Evolutionary conservation across 2,113 vertebrate species (phyloP), one percentile per base, ranked within the genome.

Genomic region (Apistogramma diplotaenia): DNA sequence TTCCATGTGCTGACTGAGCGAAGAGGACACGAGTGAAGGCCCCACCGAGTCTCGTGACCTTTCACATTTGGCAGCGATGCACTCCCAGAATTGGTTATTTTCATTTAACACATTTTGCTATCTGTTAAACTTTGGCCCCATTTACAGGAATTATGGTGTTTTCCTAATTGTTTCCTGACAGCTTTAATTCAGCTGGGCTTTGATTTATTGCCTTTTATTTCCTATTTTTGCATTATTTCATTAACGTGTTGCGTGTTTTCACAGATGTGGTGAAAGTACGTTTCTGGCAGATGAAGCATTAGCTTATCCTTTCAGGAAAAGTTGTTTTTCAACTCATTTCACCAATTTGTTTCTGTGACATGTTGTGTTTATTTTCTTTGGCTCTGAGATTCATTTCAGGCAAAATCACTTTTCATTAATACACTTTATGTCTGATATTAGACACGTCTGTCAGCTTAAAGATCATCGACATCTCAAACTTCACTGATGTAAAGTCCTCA

Each of bases 81-180:
- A 11, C 75, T 89, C 86, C 91, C 83, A 85, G 86, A 93, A 93
- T 89, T 82, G 74, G 89, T 82, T 90, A 89, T 93, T 93, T 93
- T 93, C 89, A 90, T 91, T 93, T 89, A 84, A 91, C 91, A 90
- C 87, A 91, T 93, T 93, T 93, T 91, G 87, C 89, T 94, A 90
- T 92, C 92, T 74, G 90, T 76, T 91, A 82, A 94, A 93, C 93
- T 94, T 91, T 92, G 92, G 86, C 92, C 91, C 91, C 82, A 53
- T 84, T 82, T 51, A 59, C 79, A 93, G 83, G 87, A 93, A 81
- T 90, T 88, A 91, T 91, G 89, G 86, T 90, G 89, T 90, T 89
- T 88, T 91, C 78, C 85, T 90, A 91, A 92, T 93, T 89, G 81
- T 74, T 88, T 87, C 89, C 89, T 86, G 91, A 89, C 92, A 89